A percentile compares a stretch with the other conserved stretches of the same genome.
phyloP scores from a whole-genome alignment of 1,140 invertebrate genomes.

The Caerostris darwini region DNA sequence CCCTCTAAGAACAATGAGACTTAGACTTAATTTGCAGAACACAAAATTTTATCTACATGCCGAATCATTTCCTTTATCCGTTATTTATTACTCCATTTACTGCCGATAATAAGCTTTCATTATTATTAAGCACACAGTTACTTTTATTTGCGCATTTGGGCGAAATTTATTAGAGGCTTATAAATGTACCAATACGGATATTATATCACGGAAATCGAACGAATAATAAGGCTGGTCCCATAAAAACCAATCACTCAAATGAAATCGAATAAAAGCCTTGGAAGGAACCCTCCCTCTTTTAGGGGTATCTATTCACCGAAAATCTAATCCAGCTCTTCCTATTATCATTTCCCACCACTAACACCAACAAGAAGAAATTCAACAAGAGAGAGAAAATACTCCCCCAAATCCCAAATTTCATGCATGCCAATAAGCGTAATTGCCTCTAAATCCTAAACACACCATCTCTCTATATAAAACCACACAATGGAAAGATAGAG shows the following conservation, averaged over 20 bases:
- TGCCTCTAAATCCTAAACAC: constrained; percentile 70
- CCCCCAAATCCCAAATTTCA: constrained; percentile 44
- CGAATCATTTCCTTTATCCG: too few species aligned
- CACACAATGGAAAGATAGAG: constrained; percentile 51
- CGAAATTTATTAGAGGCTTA: background rate
- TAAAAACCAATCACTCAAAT: constrained; percentile 68
- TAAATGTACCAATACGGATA: constrained; percentile 26
- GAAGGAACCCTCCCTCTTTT: background rate
- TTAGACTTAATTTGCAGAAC: too few species aligned
- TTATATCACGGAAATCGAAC: background rate
- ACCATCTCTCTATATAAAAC: constrained; percentile 51
- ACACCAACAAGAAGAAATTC: background rate
- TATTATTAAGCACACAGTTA: background rate
- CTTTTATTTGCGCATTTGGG: background rate
- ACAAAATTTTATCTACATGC: too few species aligned
- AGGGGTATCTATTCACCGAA: background rate
- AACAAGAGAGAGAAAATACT: background rate
- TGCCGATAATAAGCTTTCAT: background rate
- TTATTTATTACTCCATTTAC: background rate
- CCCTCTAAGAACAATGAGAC: too few species aligned
- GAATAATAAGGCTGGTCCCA: constrained; percentile 14
- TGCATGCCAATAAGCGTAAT: constrained; percentile 72
- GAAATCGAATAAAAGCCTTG: constrained; percentile 23
- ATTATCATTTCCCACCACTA: background rate
- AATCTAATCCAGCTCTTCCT: constrained; percentile 35